Percentiles rank a stretch among this genome's conserved stretches.
Evolutionary conservation across 2,888 invertebrate species (phyloP).

Genomic region (Epirrhoe tristata): DNA sequence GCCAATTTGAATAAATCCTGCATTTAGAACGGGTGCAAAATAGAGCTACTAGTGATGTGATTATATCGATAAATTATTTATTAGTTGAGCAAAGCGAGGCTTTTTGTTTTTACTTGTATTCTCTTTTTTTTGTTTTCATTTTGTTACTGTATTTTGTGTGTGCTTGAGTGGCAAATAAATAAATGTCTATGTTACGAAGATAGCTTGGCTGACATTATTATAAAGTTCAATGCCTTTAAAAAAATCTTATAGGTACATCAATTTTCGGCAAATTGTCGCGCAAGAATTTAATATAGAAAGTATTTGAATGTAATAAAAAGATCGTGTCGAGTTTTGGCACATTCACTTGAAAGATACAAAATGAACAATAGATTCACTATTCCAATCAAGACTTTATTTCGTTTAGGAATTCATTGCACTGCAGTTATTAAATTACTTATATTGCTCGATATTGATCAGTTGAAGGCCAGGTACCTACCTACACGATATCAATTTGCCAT

Average conservation of each 20-base stretch:
- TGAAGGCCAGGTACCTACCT: too few relatives aligned
- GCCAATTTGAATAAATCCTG: slow-evolving; percentile 53
- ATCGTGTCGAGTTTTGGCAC: slow-evolving; percentile 16
- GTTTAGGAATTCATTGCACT: slow-evolving; percentile 13
- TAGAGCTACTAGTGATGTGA: slow-evolving; percentile 32
- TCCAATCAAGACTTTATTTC: slow-evolving; percentile 9
- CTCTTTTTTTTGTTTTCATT: too few relatives aligned
- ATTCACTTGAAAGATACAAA: slow-evolving; percentile 16
- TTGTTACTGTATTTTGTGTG: too few relatives aligned
- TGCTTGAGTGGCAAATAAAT: neutral
- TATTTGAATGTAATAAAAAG: slow-evolving; percentile 16
- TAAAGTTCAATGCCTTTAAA: neutral
- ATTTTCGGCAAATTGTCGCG: slow-evolving; percentile 12
- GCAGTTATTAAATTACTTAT: neutral
- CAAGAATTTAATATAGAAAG: slow-evolving; percentile 30
- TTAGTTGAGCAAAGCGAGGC: too few relatives aligned
- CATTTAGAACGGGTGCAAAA: slow-evolving; percentile 48
- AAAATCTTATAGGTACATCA: slow-evolving; percentile 7
- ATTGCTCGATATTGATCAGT: neutral
- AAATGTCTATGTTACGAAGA: too few relatives aligned
- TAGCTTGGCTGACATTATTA: too few relatives aligned
- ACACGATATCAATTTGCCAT: too few relatives aligned
- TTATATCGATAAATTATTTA: slow-evolving; percentile 20
- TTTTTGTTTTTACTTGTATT: too few relatives aligned
- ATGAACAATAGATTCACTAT: slow-evolving; percentile 15